phyloP scores from a whole-genome alignment of 2,113 vertebrate species.

The Orthochromis indermauri region DNA sequence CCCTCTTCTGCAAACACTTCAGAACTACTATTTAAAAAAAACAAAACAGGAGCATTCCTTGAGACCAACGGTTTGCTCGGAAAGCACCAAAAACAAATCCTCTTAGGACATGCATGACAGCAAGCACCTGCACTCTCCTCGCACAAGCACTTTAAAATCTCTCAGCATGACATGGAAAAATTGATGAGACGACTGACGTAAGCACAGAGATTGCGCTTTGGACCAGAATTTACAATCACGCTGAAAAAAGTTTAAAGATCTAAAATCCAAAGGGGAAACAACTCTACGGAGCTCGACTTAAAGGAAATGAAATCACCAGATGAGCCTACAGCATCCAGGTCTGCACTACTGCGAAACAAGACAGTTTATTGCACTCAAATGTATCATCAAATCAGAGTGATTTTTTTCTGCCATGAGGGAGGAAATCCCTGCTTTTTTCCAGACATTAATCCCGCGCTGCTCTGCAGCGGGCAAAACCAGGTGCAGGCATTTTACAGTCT shows the following conservation, averaged over 20 bases:
- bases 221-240: background rate
- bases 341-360: conserved; percentile 7
- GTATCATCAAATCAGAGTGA: conserved; percentile 10
- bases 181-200: background rate
- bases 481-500: conserved; percentile 18
- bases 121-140: conserved; percentile 31
- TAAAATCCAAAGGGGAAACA: background rate
- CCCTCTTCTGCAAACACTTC: conserved; percentile 19
- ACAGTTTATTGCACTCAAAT: conserved; percentile 33
- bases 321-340: background rate
- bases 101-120: conserved; percentile 28
- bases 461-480: conserved; percentile 29
- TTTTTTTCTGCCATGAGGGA: conserved; percentile 18
- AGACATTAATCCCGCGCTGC: conserved; percentile 22
- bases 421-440: conserved; percentile 41
- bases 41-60: background rate
- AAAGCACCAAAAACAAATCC: conserved; percentile 33
- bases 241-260: background rate
- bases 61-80: background rate
- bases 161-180: background rate
- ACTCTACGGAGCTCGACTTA: background rate
- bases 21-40: background rate
- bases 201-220: background rate
- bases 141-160: conserved; percentile 17
- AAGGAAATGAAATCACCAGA: background rate